A percentile compares a stretch with the other conserved stretches of the same genome.
Evolutionary conservation across 2,797 vertebrate genomes (phyloP).

Genomic region (Sphenopsis melanotis): DNA sequence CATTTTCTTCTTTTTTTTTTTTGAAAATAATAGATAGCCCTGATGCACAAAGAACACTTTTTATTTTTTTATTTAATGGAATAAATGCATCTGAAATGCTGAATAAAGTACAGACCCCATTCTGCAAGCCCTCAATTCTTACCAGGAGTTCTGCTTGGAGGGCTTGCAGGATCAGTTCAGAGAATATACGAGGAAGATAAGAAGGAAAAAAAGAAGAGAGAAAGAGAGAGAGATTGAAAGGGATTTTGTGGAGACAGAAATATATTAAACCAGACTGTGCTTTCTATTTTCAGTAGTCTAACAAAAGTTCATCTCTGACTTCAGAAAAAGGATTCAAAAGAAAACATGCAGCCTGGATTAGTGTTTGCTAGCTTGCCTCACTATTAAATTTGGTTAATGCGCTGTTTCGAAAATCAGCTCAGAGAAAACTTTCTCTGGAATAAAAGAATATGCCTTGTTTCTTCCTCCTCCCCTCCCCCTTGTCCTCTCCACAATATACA

Average conservation of each 20-base stretch:
- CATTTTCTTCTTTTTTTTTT: background rate
- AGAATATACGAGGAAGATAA: slow-evolving; percentile 42
- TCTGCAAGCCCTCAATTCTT: background rate
- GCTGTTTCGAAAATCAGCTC: slow-evolving; percentile 34
- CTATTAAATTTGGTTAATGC: slow-evolving; percentile 40
- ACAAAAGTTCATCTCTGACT: slow-evolving; percentile 45
- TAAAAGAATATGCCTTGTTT: slow-evolving; percentile 17
- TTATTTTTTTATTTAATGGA: background rate
- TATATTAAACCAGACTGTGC: slow-evolving; percentile 30
- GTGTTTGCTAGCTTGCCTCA: slow-evolving; percentile 22
- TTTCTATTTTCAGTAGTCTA: slow-evolving; percentile 48
- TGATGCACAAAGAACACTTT: background rate
- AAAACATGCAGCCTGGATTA: slow-evolving; percentile 52
- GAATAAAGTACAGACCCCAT: background rate
- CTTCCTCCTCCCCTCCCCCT: background rate
- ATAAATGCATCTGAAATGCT: slow-evolving; percentile 9
- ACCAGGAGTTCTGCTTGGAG: background rate
- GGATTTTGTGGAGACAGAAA: slow-evolving; percentile 47
- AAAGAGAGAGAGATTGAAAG: slow-evolving; percentile 20
- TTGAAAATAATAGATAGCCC: background rate
- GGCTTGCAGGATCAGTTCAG: background rate
- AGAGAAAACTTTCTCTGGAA: background rate
- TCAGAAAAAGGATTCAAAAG: slow-evolving; percentile 47
- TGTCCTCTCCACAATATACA: background rate
- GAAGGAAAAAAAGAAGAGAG: background rate